phyloP scores from a whole-genome alignment of 2,888 invertebrate species.

The Terebella lapidaria region DNA sequence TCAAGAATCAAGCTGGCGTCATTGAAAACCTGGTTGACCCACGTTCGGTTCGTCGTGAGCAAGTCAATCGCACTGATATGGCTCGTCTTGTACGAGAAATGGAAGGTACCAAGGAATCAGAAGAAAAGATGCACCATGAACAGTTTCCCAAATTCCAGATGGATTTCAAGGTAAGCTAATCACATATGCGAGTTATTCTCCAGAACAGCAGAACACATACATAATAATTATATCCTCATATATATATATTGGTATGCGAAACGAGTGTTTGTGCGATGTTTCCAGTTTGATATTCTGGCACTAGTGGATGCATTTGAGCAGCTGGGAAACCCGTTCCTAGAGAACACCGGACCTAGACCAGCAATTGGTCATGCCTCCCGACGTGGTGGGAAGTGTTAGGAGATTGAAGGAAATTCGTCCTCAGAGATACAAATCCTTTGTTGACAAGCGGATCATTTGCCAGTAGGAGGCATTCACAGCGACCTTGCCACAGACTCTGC shows the following conservation, averaged over 20 bases:
- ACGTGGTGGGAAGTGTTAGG: constrained; percentile 4
- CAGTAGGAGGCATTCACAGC: background rate
- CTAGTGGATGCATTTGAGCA: constrained; percentile 15
- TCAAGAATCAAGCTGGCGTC: constrained; percentile 13
- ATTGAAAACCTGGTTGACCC: constrained; percentile 11
- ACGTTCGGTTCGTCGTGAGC: constrained; percentile 1
- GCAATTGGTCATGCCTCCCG: constrained; percentile 1
- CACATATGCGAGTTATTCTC: background rate
- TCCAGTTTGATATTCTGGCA: constrained; percentile 12
- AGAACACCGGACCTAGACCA: constrained; percentile 11
- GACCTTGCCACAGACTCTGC: no score
- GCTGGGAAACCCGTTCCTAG: constrained; percentile 14
- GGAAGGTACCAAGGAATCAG: constrained; percentile 13
- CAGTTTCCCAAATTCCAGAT: constrained; percentile 13
- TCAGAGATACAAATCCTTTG: background rate
- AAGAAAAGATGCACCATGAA: constrained; percentile 16
- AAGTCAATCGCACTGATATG: constrained; percentile 11
- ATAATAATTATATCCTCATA: background rate
- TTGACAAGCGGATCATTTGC: background rate
- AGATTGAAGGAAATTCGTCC: background rate
- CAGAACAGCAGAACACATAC: background rate
- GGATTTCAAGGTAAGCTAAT: constrained; percentile 13
- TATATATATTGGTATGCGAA: background rate
- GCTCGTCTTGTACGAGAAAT: constrained; percentile 13
- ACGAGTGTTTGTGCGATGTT: no score